These are phyloP conservation scores for Trachemys scripta DNA, from an alignment of 2,113 vertebrate species.

Conservation along the genomic window DNA sequence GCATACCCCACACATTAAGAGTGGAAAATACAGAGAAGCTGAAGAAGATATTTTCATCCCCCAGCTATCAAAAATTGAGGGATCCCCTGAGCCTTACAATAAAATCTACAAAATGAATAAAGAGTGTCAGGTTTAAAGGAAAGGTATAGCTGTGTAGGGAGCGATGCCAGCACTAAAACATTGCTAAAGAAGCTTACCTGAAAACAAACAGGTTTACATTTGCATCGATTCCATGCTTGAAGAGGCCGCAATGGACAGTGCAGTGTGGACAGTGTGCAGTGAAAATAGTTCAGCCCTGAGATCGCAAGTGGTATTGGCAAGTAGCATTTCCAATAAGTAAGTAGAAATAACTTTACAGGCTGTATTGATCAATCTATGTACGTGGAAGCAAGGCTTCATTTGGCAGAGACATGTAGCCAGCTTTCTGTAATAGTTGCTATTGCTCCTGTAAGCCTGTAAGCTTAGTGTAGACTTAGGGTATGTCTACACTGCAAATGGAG, in stretches of 20 bases:
- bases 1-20: not conserved
- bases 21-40: conserved; percentile 1
- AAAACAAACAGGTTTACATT: not conserved
- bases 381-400: not conserved
- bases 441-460: too few species aligned
- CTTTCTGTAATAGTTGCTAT: too few species aligned
- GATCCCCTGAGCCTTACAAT: conserved; percentile 21
- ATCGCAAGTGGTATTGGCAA: not conserved
- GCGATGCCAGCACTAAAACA: conserved; percentile 14
- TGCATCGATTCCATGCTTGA: not conserved
- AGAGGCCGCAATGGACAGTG: not conserved
- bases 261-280: not conserved
- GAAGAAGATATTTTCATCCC: not conserved
- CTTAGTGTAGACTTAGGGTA: too few species aligned
- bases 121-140: not conserved
- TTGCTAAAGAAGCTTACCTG: not conserved
- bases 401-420: not conserved
- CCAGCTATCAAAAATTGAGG: conserved; percentile 8
- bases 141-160: conserved; percentile 5
- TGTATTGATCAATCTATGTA: not conserved
- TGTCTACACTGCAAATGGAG: too few species aligned
- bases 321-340: not conserved
- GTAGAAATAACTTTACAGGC: conserved; percentile 7
- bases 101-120: conserved; percentile 14
- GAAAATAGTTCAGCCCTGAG: not conserved